These are phyloP conservation scores for Flexamia atlantica DNA, from an alignment of 2,888 invertebrate species.

Conservation along the genomic window DNA sequence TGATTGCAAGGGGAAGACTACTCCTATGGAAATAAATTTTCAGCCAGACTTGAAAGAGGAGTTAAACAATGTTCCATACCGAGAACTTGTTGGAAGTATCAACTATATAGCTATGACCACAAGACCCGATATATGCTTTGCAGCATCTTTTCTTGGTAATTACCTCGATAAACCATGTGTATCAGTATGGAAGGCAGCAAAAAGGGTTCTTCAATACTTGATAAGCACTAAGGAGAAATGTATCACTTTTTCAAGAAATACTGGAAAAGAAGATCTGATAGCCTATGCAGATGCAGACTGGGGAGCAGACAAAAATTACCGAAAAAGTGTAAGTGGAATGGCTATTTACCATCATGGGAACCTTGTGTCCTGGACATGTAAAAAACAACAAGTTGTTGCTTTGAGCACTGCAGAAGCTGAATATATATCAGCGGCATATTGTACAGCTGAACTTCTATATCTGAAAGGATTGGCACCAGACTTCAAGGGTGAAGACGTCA, in stretches of 20 bases:
- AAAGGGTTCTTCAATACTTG: conserved; percentile 54
- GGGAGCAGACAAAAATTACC: conserved; percentile 49
- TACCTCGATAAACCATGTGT: conserved; percentile 64
- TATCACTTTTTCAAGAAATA: conserved; percentile 31
- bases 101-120: conserved; percentile 62
- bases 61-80: conserved; percentile 62
- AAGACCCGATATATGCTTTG: conserved; percentile 63
- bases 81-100: conserved; percentile 63
- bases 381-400: conserved; percentile 45
- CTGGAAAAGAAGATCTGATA: neutral
- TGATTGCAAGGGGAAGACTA: conserved; percentile 49
- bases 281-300: conserved; percentile 57
- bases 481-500: neutral
- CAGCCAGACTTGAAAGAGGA: conserved; percentile 17
- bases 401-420: neutral
- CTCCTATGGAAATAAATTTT: conserved; percentile 61
- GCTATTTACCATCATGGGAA: conserved; percentile 23
- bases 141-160: conserved; percentile 61
- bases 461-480: neutral
- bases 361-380: conserved; percentile 37
- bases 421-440: neutral
- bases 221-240: neutral
- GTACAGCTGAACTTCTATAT: neutral
- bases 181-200: conserved; percentile 63
- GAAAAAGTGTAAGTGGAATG: conserved; percentile 55